Evolutionary conservation across 1,140 invertebrate genomes (phyloP), one percentile per base, ranked within the genome.

Genomic region (Stegodyphus dumicola): DNA sequence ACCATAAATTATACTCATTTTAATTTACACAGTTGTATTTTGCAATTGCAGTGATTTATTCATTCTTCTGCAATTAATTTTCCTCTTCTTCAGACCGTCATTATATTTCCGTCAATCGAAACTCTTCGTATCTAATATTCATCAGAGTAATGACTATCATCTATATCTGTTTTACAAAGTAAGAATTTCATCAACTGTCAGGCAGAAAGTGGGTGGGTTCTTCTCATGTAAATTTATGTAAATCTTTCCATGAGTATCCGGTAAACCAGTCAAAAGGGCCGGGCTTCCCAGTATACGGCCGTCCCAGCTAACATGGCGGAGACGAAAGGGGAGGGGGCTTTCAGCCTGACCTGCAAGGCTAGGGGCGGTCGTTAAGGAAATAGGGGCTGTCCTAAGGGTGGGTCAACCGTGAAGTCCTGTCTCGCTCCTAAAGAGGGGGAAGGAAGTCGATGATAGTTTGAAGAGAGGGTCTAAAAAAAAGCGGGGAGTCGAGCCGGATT

Each of bases 211-310:
- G 81, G 81, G 81, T 76, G 81, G 74, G 77, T 48, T 53, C 65
- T 75, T 17, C 51, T 17, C 65, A 85, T 85, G 81, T 85, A 85
- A 85, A 85, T 85, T 85, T 85, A 85, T 85, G 81, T 85, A 85
- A 85, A 85, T 85, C 81, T 85, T 67, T 80, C 48, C 11, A 18
- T 17, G 53, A 60, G 54, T 18, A 71, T 6, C 73, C 49, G 18
- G 60, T 67, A 33, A 83, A 73, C 49, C 70, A 17, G 56, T 33
- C 80, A 18, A 17, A 33, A 70, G 74, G 81, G 81, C 73, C 7
- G 79, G 70, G 56, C 70, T 66, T 52, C n/a, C 6, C 49, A 18
- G n/a, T 7, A 4, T 52, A n/a, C 9, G 18, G 10, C 79, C 79
- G 60, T 70, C 79, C 53, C 54, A 33, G 52, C n/a, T n/a, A n/a